Conservation (phyloP, 2,888 invertebrate species). For the Prosopocoilus inquinatus region DNA sequence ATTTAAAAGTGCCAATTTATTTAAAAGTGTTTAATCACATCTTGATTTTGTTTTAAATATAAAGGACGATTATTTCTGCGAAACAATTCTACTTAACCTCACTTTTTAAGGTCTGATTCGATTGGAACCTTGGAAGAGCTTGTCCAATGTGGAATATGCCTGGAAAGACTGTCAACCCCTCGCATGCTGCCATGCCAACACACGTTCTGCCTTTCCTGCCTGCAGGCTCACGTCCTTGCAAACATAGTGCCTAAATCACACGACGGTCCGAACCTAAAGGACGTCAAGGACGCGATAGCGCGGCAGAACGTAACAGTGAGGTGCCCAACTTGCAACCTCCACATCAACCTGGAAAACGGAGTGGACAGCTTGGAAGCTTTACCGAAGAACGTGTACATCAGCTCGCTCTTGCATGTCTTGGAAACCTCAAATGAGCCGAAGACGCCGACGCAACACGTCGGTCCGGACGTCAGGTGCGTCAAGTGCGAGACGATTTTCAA, state of each 20-base stretch:
- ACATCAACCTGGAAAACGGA: conserved; percentile 52
- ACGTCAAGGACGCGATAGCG: neutral
- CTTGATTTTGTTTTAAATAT: neutral
- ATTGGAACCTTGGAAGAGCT: conserved; percentile 58
- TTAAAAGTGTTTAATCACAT: neutral
- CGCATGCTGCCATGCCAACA: conserved; percentile 68
- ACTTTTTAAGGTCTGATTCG: conserved; percentile 35
- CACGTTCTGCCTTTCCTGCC: conserved; percentile 63
- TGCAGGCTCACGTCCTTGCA: conserved; percentile 43
- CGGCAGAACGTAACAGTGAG: neutral
- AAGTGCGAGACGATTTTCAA: conserved; percentile 46
- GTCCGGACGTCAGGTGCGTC: conserved; percentile 37
- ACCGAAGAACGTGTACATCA: conserved; percentile 69
- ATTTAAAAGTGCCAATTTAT: too few relatives aligned
- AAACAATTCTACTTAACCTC: too few relatives aligned
- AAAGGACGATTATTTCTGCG: too few relatives aligned
- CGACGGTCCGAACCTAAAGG: too few relatives aligned
- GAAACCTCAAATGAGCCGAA: conserved; percentile 33
- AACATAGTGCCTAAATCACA: too few relatives aligned
- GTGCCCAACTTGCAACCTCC: conserved; percentile 61
- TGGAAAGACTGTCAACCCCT: conserved; percentile 57
- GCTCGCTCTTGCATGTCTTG: conserved; percentile 54
- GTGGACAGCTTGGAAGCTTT: conserved; percentile 55
- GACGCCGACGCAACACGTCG: neutral
- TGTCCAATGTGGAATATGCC: conserved; percentile 61